Conservation (phyloP, 1,140 invertebrate genomes). For the Drosophila takahashii region DNA sequence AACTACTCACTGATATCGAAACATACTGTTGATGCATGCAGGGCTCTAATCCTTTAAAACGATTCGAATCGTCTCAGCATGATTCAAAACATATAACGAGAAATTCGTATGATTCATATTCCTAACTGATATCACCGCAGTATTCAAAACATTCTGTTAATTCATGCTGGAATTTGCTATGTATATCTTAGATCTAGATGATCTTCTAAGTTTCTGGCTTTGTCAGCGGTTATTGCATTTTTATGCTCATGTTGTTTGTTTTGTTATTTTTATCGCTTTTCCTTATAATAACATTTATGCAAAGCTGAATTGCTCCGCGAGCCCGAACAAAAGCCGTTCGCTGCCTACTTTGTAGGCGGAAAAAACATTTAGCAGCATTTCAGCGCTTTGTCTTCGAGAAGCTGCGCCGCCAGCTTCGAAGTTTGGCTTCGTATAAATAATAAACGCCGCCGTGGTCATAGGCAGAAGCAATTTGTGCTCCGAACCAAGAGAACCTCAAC, state of each 20-base stretch:
- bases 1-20: no score
- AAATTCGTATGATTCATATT: no score
- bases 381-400: slow-evolving; percentile 71
- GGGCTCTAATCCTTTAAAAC: no score
- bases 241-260: slow-evolving; percentile 56
- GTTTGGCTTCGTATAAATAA: slow-evolving; percentile 71
- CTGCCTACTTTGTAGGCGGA: slow-evolving; percentile 72
- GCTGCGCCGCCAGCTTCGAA: slow-evolving; percentile 67
- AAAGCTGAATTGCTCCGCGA: slow-evolving; percentile 54
- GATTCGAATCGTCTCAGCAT: no score
- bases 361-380: slow-evolving; percentile 65
- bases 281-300: slow-evolving; percentile 79
- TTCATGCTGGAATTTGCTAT: not conserved
- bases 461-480: slow-evolving; percentile 68
- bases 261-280: slow-evolving; percentile 63
- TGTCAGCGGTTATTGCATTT: slow-evolving; percentile 65
- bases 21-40: no score
- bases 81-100: no score
- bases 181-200: slow-evolving; percentile 7
- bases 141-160: no score
- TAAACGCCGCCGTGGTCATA: slow-evolving; percentile 37
- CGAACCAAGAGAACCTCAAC: slow-evolving; percentile 63
- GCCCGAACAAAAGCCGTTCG: slow-evolving; percentile 58
- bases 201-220: slow-evolving; percentile 33
- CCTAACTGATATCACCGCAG: no score